Percentiles rank a stretch among this genome's conserved stretches.
Conservation (phyloP, 2,113 vertebrate species). For the Odontesthes bonariensis region DNA sequence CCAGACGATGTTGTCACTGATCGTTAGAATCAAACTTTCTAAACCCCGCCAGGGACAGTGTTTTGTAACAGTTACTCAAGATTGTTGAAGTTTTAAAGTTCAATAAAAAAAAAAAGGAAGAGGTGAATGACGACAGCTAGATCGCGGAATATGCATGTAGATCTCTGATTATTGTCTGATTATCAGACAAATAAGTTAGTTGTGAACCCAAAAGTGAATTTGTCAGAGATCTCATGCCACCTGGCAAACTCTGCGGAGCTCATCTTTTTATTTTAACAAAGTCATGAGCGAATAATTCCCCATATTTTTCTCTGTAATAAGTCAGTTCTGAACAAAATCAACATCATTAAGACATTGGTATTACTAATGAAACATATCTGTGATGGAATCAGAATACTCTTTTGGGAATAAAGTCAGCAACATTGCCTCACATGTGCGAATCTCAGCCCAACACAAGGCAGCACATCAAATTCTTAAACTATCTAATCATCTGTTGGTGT, state of each 20-base stretch:
- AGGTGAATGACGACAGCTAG: not conserved
- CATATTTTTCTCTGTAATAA: not conserved
- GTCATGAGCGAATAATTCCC: not conserved
- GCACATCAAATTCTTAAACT: slow-evolving; percentile 27
- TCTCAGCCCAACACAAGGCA: not conserved
- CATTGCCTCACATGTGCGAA: slow-evolving; percentile 8
- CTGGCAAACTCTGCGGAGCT: not conserved
- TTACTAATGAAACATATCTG: not conserved
- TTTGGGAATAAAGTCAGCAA: slow-evolving; percentile 4
- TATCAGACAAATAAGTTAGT: too few species aligned
- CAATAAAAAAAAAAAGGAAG: not conserved
- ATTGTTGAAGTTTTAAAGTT: not conserved
- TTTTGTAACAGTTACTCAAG: not conserved
- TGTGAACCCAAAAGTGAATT: slow-evolving; percentile 48
- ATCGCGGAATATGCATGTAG: not conserved
- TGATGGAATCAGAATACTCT: not conserved
- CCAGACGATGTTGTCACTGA: slow-evolving; percentile 30
- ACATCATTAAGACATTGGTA: not conserved
- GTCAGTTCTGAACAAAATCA: slow-evolving; percentile 1
- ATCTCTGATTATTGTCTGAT: not conserved
- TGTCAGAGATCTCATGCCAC: slow-evolving; percentile 24
- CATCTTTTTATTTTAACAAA: not conserved
- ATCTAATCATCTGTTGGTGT: slow-evolving; percentile 40
- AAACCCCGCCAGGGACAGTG: not conserved
- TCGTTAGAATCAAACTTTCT: slow-evolving; percentile 5